Evolutionary conservation across 2,888 invertebrate genomes (phyloP), one percentile per base, ranked within the genome.

Genomic region (Onthophagus sagittarius): DNA sequence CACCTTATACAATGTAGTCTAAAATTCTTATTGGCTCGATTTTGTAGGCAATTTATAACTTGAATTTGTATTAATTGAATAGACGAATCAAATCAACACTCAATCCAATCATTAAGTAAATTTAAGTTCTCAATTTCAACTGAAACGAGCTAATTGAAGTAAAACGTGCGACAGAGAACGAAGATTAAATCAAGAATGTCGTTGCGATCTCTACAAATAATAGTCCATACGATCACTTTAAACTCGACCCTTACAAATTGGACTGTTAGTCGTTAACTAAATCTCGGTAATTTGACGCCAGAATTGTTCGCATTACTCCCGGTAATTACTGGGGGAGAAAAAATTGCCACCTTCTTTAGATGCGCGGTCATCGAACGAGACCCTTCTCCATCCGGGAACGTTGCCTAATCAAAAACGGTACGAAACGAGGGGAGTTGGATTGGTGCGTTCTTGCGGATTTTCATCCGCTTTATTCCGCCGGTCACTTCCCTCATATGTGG

Each of bases 101-200:
- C 23, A 23, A 23, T 23, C 23, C 2, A 23, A 23, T 23, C 23
- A 23, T 23, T 23, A 23, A 1, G 23, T 23, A 23, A 23, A 23
- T 23, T 23, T 23, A 23, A 23, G 3, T 23, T 23, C 3, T 23
- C 23, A 23, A 23, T 23, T 23, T 23, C 23, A 1, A 23, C 23
- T 23, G 3, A 23, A 23, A 23, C 64, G 14, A 64, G 64, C 64
- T 9, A 13, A 23, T 23, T 9, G 15, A 15, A 23, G 9, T 67
- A 23, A 67, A 67, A 67, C 31, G 31, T 67, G n/a, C 67, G 67
- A 67, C 67, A 32, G 9, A 32, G 23, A 67, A 15, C 31, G 67
- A 67, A 67, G 67, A 67, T 67, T 67, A 67, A 67, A 67, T 67
- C 67, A 67, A 67, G 67, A 15, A 67, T 67, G n/a, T 67, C 67